These are phyloP conservation scores for Agonopterix heracliana DNA, from an alignment of 2,888 invertebrate genomes.

Conservation along the genomic window DNA sequence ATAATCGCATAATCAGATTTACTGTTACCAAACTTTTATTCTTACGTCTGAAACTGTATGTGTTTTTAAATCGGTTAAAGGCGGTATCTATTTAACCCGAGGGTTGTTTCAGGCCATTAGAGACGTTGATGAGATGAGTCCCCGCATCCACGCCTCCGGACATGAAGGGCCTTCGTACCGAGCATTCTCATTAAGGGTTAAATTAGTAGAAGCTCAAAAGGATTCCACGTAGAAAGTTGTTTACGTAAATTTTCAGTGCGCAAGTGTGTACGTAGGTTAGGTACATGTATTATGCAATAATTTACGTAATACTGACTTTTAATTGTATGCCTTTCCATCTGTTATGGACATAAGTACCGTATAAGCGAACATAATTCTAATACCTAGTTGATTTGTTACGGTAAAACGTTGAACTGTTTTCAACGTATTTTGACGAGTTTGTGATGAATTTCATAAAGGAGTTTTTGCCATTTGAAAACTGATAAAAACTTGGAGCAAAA, in stretches of 20 bases:
- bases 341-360: too few species aligned
- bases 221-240: conserved; percentile 39
- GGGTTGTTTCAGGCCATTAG: conserved; percentile 61
- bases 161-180: conserved; percentile 43
- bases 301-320: conserved; percentile 4
- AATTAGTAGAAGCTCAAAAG: conserved; percentile 49
- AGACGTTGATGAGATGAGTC: conserved; percentile 61
- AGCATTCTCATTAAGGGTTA: conserved; percentile 57
- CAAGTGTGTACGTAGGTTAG: conserved; percentile 18
- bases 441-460: too few species aligned
- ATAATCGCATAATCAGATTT: too few species aligned
- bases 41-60: conserved; percentile 3
- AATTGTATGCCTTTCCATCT: neutral
- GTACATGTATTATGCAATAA: conserved; percentile 22
- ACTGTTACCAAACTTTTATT: too few species aligned
- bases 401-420: too few species aligned
- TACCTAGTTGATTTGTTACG: too few species aligned
- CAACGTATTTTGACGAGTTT: too few species aligned
- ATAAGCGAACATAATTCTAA: too few species aligned
- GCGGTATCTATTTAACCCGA: conserved; percentile 29
- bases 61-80: neutral
- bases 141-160: conserved; percentile 60
- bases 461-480: too few species aligned
- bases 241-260: conserved; percentile 34
- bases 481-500: too few species aligned